These are phyloP conservation scores for Andricus curvator DNA, from an alignment of 2,888 invertebrate genomes.

Conservation along the genomic window DNA sequence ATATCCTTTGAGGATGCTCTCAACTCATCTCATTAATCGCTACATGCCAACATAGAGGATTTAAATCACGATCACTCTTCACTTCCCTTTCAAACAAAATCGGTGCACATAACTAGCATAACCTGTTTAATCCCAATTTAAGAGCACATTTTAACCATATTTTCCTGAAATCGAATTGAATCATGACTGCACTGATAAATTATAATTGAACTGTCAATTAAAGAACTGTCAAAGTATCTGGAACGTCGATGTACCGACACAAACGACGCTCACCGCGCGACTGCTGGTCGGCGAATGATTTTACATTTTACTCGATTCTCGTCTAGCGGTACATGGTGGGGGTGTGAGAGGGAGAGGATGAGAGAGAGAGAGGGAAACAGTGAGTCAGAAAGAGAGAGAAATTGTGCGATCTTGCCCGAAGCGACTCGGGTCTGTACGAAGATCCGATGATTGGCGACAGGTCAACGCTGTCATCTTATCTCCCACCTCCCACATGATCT, in stretches of 20 bases:
- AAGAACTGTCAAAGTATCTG: background rate
- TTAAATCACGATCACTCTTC: conserved; percentile 36
- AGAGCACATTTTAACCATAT: conserved; percentile 23
- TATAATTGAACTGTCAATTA: conserved; percentile 9
- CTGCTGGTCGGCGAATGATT: conserved; percentile 49
- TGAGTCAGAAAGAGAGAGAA: conserved; percentile 44
- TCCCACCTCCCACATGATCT: conserved; percentile 28
- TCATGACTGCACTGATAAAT: background rate
- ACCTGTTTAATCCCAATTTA: background rate
- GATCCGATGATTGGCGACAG: conserved; percentile 45
- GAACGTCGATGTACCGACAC: background rate
- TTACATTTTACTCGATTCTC: conserved; percentile 46
- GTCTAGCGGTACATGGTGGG: conserved; percentile 41
- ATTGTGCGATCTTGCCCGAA: conserved; percentile 46
- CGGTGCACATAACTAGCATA: conserved; percentile 6
- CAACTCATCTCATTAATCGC: conserved; percentile 7
- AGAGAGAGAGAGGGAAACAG: conserved; percentile 24
- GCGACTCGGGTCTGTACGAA: conserved; percentile 39
- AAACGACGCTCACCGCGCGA: conserved; percentile 48
- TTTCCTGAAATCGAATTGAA: conserved; percentile 22
- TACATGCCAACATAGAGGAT: background rate
- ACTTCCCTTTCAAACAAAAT: background rate
- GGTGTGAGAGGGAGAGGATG: conserved; percentile 32
- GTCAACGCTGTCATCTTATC: conserved; percentile 49
- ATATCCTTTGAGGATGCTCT: background rate